A percentile compares a stretch with the other conserved stretches of the same genome.
Evolutionary conservation across 1,140 invertebrate species (phyloP).

Genomic region (Dendrolimus punctatus): DNA sequence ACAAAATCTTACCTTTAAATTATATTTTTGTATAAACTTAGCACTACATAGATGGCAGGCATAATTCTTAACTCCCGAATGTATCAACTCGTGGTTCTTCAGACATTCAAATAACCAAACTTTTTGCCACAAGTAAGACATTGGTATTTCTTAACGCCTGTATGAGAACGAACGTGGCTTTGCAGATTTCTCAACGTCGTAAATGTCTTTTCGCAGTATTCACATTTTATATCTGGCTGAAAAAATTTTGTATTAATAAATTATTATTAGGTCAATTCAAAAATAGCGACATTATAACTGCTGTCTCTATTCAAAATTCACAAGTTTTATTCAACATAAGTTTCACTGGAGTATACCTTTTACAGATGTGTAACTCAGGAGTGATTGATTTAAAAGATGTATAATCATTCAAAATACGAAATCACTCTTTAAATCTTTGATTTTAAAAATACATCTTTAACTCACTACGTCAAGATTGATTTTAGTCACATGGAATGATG

Average conservation of each 20-base stretch:
- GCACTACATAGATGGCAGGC: conserved; percentile 64
- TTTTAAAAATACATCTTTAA: too few species aligned
- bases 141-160: conserved; percentile 85
- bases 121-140: conserved; percentile 83
- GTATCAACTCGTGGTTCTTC: conserved; percentile 66
- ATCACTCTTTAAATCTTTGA: too few species aligned
- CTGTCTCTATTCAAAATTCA: neutral
- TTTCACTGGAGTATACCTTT: too few species aligned
- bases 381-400: too few species aligned
- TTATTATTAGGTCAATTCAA: neutral
- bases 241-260: conserved; percentile 9
- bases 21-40: conserved; percentile 61
- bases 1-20: conserved; percentile 45
- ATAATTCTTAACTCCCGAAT: conserved; percentile 60
- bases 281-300: conserved; percentile 7
- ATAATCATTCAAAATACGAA: too few species aligned
- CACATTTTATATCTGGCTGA: conserved; percentile 66
- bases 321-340: too few species aligned
- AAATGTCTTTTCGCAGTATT: conserved; percentile 64
- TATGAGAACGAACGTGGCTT: conserved; percentile 84
- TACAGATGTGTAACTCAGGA: too few species aligned
- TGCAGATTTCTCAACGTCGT: conserved; percentile 50
- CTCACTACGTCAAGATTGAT: too few species aligned
- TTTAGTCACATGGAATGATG: too few species aligned
- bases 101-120: conserved; percentile 73